Evolutionary conservation across 2,797 vertebrate species (phyloP).

Genomic region (Eulemur rubriventer): DNA sequence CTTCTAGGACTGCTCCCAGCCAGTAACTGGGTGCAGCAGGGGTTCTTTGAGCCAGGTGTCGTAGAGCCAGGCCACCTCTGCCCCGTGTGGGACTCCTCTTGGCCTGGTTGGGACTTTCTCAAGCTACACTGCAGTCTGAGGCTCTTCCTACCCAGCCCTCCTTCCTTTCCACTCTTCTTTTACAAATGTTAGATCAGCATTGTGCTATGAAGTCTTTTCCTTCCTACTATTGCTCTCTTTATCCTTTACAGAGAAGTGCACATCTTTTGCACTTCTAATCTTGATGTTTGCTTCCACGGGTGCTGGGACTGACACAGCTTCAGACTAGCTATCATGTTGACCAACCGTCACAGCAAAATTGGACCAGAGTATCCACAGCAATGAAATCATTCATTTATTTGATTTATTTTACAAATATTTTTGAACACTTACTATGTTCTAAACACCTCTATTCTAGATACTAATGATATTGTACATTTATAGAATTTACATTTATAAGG

Average conservation of each 20-base stretch:
- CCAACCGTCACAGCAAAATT: neutral
- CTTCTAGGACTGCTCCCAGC: neutral
- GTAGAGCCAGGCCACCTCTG: neutral
- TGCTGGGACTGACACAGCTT: neutral
- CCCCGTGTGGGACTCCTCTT: neutral
- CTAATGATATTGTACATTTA: neutral
- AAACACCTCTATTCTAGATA: neutral
- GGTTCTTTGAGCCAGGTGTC: neutral
- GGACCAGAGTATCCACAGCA: neutral
- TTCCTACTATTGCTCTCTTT: neutral
- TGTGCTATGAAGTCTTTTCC: neutral
- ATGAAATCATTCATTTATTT: neutral
- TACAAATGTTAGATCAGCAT: neutral
- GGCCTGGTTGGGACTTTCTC: neutral
- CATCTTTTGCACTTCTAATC: neutral
- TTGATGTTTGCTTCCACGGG: neutral
- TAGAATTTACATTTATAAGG: neutral
- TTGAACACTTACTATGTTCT: neutral
- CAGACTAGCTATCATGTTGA: neutral
- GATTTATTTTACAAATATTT: slow-evolving; percentile 8
- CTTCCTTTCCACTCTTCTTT: neutral
- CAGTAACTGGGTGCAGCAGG: neutral
- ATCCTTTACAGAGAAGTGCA: neutral
- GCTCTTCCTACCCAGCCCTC: neutral
- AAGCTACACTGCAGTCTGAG: neutral